A percentile compares a stretch with the other conserved stretches of the same genome.
phyloP scores from a whole-genome alignment of 2,113 vertebrate species.

The Sinocyclocheilus grahami region DNA sequence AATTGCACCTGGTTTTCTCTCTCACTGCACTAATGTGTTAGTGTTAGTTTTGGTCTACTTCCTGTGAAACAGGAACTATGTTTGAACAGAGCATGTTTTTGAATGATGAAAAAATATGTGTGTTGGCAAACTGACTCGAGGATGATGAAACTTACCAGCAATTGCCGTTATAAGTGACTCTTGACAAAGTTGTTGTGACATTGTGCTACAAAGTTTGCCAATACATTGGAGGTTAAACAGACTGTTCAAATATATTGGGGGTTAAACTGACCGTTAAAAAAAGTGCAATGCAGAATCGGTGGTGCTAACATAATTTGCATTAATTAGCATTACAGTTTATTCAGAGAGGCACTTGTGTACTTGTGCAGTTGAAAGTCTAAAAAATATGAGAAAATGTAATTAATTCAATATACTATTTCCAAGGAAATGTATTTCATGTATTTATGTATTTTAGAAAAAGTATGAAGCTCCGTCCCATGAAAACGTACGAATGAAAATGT shows the following conservation, averaged over 20 bases:
- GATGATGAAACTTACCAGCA: conserved; percentile 35
- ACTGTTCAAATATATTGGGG: background rate
- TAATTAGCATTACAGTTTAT: conserved; percentile 14
- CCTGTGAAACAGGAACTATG: background rate
- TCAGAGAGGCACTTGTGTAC: background rate
- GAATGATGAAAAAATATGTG: background rate
- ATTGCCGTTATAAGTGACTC: conserved; percentile 1
- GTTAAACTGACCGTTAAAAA: background rate
- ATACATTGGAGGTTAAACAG: conserved; percentile 21
- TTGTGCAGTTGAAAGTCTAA: background rate
- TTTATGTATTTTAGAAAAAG: background rate
- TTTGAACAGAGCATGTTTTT: background rate
- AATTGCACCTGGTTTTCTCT: conserved; percentile 6
- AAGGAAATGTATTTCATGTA: background rate
- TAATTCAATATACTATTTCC: background rate
- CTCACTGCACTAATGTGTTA: background rate
- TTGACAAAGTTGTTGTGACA: conserved; percentile 24
- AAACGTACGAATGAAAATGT: background rate
- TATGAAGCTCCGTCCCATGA: background rate
- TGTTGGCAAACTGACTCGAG: background rate
- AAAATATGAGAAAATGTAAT: background rate
- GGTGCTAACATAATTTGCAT: background rate
- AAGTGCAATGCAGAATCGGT: background rate
- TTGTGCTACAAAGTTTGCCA: background rate
- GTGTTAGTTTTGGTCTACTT: background rate